These are phyloP conservation scores for Zoanthus solanderi DNA, from an alignment of 92 coral and sea anemone species.

Conservation along the genomic window DNA sequence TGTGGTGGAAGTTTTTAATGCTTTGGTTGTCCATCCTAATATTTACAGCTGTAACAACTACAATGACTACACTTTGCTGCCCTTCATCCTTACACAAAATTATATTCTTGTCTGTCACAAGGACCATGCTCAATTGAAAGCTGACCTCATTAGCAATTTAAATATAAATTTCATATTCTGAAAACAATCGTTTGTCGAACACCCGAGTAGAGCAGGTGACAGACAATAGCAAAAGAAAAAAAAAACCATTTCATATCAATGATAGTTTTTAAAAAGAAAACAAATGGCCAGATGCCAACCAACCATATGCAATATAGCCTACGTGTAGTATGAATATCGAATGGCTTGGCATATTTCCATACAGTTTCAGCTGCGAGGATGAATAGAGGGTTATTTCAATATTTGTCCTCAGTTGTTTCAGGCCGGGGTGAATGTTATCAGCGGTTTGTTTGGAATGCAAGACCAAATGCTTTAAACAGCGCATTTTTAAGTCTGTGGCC, in stretches of 20 bases:
- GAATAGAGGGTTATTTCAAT: too few relatives aligned
- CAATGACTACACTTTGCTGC: background rate
- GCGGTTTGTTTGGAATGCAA: too few relatives aligned
- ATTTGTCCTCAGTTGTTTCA: too few relatives aligned
- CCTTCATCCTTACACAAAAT: background rate
- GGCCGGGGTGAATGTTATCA: too few relatives aligned
- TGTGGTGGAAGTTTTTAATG: slow-evolving; percentile 2
- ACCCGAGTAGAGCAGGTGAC: slow-evolving; percentile 15
- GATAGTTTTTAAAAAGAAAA: too few relatives aligned
- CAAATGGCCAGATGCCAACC: too few relatives aligned
- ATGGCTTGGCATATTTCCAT: too few relatives aligned
- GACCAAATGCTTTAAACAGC: too few relatives aligned
- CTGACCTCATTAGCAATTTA: slow-evolving; percentile 29
- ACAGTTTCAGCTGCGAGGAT: too few relatives aligned
- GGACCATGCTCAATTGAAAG: background rate
- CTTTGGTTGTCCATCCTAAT: background rate
- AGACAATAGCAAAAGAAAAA: background rate
- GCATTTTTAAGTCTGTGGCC: too few relatives aligned
- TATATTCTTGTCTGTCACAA: background rate
- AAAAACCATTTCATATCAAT: background rate
- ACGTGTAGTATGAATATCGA: too few relatives aligned
- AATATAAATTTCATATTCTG: slow-evolving; percentile 23
- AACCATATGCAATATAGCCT: too few relatives aligned
- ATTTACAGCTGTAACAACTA: background rate
- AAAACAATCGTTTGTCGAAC: slow-evolving; percentile 11